Base-by-base conservation (phyloP, 2,888 invertebrate genomes). In the Odontocolon sp. region DNA sequence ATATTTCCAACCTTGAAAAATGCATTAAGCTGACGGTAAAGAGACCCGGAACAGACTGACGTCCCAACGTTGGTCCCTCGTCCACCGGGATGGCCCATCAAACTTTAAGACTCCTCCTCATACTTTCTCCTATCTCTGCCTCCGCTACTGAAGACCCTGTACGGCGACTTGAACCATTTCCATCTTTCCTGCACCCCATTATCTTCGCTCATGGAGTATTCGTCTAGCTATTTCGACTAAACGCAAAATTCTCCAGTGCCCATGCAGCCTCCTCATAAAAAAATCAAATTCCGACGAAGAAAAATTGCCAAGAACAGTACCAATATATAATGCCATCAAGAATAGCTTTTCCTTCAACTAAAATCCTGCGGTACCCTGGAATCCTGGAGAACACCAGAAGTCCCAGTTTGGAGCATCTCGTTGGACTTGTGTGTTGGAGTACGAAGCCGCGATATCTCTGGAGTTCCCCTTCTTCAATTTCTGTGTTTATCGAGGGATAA, bases 1-100 rank as follows among this genome's bases (percentile, higher is more conserved):
- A 83, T 83, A 83, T 85, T 31, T 81, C 76, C 79, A 69, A 78
- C 77, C 72, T 80, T 81, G 78, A 80, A 84, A 82, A 81, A 83
- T 83, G 81, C 83, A 83, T 85, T 81, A 82, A 83, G 77, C 66
- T 52, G 59, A 63, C 80, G 45, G 77, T 81, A 80, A 83, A 81
- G 79, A 78, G 75, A 50, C 36, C 45, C 59, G 64, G 79, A 80
- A 80, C 77, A 75, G 78, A 71, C 72, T 76, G 40, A 64, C 47
- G 66, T 77, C 70, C 54, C 38, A 71, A 61, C 68, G 69, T 66
- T n/a, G 64, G 69, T 52, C 47, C 23, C 67, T 68, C 45, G 52
- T 28, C 38, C 64, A 26, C 33, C 70, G 66, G 59, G 79, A 82
- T 78, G 77, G 78, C 31, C 79, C 80, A 84, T 85, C 81, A 81